Base-by-base conservation (phyloP, 2,113 vertebrate genomes). In the Lycocorax pyrrhopterus region DNA sequence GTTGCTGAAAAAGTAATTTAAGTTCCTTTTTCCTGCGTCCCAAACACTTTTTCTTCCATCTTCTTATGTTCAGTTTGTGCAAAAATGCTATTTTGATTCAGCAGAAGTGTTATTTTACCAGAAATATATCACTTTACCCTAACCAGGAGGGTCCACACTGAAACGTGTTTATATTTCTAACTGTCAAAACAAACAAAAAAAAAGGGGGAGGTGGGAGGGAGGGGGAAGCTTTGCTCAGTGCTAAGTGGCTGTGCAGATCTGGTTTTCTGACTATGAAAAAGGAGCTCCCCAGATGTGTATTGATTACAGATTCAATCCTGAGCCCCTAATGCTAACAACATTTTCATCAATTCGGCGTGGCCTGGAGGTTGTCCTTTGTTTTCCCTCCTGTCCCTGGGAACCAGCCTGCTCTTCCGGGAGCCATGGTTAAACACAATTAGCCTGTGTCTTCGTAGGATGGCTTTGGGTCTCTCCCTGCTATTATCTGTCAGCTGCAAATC, bases 151-250 rank as follows among this genome's bases (percentile, higher is more conserved):
- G 41, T 49, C 62, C 32, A 72, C 41, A 60, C 15, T 35, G 66
- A 87, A 91, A 87, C 12, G 27, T 52, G 37, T 63, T 94, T 87
- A 5, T 41, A 72, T 26, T 91, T 85, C 44, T 37, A 84, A 23
- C 39, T 87, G 82, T 3, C 12, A 83, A 88, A 96, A 32, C 22
- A 89, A 52, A 41, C 6, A 72, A 49, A 29, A 8, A 35, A 3
- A 32, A 39, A 13, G 2, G 3, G 2, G 3, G 5, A 8, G 14
- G 16, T 16, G 43, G 37, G 3, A 4, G 2, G 7, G 10, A 10
- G 10, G 11, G 35, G 7, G 4, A 21, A 13, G 2, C 56, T 46
- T 23, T 71, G 8, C 13, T 41, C 53, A 80, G 26, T 52, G 62
- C 16, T 68, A 32, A 79, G 64, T 43, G 72, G 46, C 44, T 89